Percentiles rank a stretch among this genome's conserved stretches.
Evolutionary conservation across 2,888 invertebrate genomes (phyloP).

Genomic region (Dioctria linearis): DNA sequence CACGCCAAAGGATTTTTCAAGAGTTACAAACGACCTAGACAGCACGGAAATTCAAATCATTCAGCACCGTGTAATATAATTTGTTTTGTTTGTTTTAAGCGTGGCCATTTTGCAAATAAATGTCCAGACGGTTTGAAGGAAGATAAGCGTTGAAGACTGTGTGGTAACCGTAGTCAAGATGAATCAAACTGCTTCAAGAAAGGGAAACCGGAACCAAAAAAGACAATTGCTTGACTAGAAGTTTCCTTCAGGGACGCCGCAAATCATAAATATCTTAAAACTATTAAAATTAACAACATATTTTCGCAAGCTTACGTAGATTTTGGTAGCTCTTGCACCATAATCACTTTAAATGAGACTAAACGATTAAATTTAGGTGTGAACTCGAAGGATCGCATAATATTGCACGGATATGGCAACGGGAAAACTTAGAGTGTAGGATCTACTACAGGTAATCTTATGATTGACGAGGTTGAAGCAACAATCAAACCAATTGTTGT

Average conservation of each 20-base stretch:
- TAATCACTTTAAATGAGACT: background rate
- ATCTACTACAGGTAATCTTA: background rate
- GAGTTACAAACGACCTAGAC: no score
- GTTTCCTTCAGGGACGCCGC: background rate
- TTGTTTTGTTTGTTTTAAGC: constrained; percentile 42
- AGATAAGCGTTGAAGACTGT: background rate
- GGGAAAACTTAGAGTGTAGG: background rate
- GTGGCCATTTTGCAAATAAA: constrained; percentile 28
- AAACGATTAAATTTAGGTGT: background rate
- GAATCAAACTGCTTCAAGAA: no score
- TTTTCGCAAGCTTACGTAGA: background rate
- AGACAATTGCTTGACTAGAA: constrained; percentile 1
- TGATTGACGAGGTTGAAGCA: constrained; percentile 29
- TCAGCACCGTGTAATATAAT: no score
- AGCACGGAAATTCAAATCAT: no score
- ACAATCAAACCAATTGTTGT: constrained; percentile 34
- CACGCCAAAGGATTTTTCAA: no score
- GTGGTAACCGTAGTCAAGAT: background rate
- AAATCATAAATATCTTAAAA: constrained; percentile 23
- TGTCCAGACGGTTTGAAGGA: no score
- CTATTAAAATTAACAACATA: no score
- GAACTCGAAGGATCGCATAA: background rate
- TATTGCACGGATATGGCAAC: constrained; percentile 18
- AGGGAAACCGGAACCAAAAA: no score
- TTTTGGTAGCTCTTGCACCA: no score